phyloP scores from a whole-genome alignment of 1,140 invertebrate species.

The Drosophila tsacasi region DNA sequence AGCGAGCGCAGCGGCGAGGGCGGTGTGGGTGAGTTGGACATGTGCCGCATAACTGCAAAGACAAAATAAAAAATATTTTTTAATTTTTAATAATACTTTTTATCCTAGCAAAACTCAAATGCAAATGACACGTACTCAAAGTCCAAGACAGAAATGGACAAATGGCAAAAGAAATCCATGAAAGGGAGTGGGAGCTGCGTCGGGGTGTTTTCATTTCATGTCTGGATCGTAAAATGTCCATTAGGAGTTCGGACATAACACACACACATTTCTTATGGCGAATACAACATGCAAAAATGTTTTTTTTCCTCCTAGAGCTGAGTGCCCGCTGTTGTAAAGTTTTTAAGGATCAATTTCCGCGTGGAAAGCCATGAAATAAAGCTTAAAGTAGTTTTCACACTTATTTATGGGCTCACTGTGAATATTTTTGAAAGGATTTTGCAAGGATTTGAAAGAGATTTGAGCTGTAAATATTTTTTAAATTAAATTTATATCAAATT shows the following conservation, averaged over 20 bases:
- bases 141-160: constrained; percentile 9
- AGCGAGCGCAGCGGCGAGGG: constrained; percentile 80
- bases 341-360: constrained; percentile 50
- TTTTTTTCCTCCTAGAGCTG: constrained; percentile 6
- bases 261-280: constrained; percentile 46
- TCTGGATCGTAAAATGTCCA: constrained; percentile 79
- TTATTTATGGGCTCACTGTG: background rate
- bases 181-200: background rate
- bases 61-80: constrained; percentile 37
- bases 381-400: constrained; percentile 33
- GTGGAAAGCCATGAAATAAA: constrained; percentile 8
- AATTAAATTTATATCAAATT: background rate
- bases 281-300: constrained; percentile 74
- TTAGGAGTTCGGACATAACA: constrained; percentile 77
- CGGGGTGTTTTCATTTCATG: constrained; percentile 30
- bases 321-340: constrained; percentile 65
- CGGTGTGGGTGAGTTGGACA: constrained; percentile 82
- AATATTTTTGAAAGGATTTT: background rate
- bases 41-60: constrained; percentile 81
- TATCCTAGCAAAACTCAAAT: constrained; percentile 23
- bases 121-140: constrained; percentile 72
- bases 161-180: background rate
- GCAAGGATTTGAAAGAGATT: background rate
- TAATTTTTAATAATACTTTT: constrained; percentile 27
- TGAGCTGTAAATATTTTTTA: background rate